phyloP scores from a whole-genome alignment of 2,888 invertebrate genomes.

The Platycheirus rosarum region DNA sequence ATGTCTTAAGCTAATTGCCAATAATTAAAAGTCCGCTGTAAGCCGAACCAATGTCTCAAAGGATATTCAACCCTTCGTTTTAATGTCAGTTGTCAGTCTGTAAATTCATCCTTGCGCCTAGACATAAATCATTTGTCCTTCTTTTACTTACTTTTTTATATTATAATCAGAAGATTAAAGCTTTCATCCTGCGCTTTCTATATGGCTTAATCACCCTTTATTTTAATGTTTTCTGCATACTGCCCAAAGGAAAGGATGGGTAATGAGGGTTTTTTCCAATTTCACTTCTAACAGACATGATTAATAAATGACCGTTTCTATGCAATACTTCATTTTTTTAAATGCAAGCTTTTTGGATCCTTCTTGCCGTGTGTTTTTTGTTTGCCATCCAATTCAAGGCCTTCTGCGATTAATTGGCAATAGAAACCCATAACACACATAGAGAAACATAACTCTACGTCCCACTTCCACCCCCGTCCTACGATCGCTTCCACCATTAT shows the following conservation, averaged over 20 bases:
- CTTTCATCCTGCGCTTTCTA: background rate
- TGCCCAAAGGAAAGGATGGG: too few relatives aligned
- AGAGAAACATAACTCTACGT: constrained; percentile 2
- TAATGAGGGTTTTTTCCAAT: background rate
- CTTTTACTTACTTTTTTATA: constrained; percentile 3
- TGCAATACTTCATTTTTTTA: background rate
- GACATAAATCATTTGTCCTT: constrained; percentile 14
- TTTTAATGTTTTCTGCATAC: background rate
- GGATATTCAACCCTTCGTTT: background rate
- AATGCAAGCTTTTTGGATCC: constrained; percentile 13
- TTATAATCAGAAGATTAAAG: constrained; percentile 19
- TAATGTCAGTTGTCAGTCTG: background rate
- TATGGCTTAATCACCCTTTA: constrained; percentile 1
- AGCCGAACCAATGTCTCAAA: too few relatives aligned
- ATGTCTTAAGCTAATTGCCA: too few relatives aligned
- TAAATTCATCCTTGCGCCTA: background rate
- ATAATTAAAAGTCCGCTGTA: too few relatives aligned
- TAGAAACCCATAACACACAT: constrained; percentile 26
- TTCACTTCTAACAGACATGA: background rate
- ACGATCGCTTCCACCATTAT: background rate
- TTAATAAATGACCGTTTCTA: background rate
- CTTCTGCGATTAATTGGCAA: constrained; percentile 40
- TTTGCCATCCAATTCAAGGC: constrained; percentile 19
- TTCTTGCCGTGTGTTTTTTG: background rate
- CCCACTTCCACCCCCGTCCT: background rate